Percentiles rank a stretch among this genome's conserved stretches.
These are phyloP conservation scores for Fukomys damarensis DNA, from an alignment of 2,113 vertebrate species.

Conservation along the genomic window DNA sequence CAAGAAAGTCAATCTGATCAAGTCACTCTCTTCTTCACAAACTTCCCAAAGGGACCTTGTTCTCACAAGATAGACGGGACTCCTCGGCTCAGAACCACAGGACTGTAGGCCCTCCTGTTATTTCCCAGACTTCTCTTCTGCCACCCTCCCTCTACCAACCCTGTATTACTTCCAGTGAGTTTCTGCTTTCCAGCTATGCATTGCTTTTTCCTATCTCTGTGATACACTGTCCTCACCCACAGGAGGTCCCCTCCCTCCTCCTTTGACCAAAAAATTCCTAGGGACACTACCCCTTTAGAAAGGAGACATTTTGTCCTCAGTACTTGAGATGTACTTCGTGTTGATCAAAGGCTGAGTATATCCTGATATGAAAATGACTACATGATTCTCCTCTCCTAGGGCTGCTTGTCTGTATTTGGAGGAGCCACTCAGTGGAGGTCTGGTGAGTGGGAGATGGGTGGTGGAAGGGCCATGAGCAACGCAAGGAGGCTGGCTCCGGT, in stretches of 20 bases:
- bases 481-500: rapidly evolving
- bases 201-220: background rate
- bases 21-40: background rate
- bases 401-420: background rate
- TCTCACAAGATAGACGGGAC: background rate
- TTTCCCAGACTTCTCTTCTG: background rate
- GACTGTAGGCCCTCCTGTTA: background rate
- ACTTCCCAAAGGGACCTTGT: background rate
- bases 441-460: background rate
- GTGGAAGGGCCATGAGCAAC: background rate
- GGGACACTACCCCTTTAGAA: background rate
- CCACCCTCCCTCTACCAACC: background rate
- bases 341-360: background rate
- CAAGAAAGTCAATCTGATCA: background rate
- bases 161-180: background rate
- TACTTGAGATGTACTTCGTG: background rate
- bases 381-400: background rate
- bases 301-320: background rate
- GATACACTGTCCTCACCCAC: background rate
- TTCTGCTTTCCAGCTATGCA: background rate
- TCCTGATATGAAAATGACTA: background rate
- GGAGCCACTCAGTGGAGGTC: background rate
- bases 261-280: background rate
- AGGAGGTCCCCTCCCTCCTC: background rate
- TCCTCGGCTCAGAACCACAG: background rate